phyloP scores from a whole-genome alignment of 2,113 vertebrate genomes.

The Lagopus leucura region DNA sequence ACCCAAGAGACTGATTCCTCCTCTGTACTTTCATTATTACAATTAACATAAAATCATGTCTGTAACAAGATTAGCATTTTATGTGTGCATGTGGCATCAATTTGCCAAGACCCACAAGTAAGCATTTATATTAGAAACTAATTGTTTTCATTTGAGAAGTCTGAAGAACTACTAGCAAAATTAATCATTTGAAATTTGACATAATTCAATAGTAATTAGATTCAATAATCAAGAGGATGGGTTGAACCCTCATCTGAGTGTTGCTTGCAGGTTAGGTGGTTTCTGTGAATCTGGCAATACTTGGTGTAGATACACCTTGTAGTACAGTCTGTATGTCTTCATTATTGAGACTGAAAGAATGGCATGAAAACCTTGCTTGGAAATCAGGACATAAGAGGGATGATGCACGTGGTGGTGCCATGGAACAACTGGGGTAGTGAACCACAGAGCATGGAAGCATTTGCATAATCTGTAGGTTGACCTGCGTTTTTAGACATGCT shows the following conservation, averaged over 20 bases:
- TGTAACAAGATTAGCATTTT: neutral
- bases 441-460: neutral
- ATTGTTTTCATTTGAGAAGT: neutral
- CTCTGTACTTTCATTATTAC: neutral
- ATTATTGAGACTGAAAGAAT: neutral
- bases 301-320: neutral
- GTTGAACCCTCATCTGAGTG: neutral
- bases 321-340: neutral
- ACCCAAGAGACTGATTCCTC: neutral
- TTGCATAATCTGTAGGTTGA: neutral
- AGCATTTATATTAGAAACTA: neutral
- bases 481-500: neutral
- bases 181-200: neutral
- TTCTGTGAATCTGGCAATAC: neutral
- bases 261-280: neutral
- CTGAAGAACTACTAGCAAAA: neutral
- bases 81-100: neutral
- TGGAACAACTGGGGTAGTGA: neutral
- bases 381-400: neutral
- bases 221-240: neutral
- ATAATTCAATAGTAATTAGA: conserved; percentile 1
- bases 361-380: neutral
- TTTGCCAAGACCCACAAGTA: neutral
- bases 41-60: neutral
- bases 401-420: neutral